A percentile compares a stretch with the other conserved stretches of the same genome.
phyloP scores from a whole-genome alignment of 1,140 invertebrate species.

The Lordiphosa stackelbergi region DNA sequence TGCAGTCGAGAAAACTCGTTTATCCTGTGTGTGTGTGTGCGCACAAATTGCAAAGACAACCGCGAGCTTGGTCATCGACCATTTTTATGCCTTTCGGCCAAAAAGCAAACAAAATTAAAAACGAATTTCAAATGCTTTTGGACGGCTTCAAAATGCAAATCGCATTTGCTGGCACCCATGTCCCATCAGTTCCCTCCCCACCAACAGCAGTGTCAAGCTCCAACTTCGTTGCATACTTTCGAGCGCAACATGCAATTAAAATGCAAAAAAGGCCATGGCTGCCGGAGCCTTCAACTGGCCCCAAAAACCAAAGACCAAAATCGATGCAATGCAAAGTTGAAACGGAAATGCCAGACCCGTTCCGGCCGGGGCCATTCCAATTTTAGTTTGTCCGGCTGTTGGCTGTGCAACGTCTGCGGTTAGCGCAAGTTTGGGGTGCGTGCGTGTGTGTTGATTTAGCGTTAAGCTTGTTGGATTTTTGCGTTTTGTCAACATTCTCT shows the following conservation, averaged over 20 bases:
- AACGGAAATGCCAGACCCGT: slow-evolving; percentile 56
- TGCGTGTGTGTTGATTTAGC: slow-evolving; percentile 58
- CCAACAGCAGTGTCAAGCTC: slow-evolving; percentile 13
- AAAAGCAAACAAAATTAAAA: slow-evolving; percentile 71
- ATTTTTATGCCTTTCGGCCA: slow-evolving; percentile 38
- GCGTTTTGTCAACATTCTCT: slow-evolving; percentile 70
- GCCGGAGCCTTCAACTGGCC: slow-evolving; percentile 11
- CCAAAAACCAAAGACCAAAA: slow-evolving; percentile 64
- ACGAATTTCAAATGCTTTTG: slow-evolving; percentile 63
- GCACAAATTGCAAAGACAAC: slow-evolving; percentile 36
- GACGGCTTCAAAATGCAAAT: slow-evolving; percentile 64
- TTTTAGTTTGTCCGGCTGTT: slow-evolving; percentile 28
- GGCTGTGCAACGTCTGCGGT: slow-evolving; percentile 69
- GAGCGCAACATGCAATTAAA: slow-evolving; percentile 71
- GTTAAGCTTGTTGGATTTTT: slow-evolving; percentile 70
- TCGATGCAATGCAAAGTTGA: slow-evolving; percentile 65
- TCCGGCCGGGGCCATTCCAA: slow-evolving; percentile 9
- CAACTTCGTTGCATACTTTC: slow-evolving; percentile 66
- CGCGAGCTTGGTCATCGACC: slow-evolving; percentile 42
- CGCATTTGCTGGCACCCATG: slow-evolving; percentile 25
- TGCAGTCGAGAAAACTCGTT: slow-evolving; percentile 30
- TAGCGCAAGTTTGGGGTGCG: slow-evolving; percentile 49
- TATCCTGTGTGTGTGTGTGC: slow-evolving; percentile 1
- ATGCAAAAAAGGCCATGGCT: slow-evolving; percentile 67
- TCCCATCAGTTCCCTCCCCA: background rate